A percentile compares a stretch with the other conserved stretches of the same genome.
Conservation (phyloP, 2,113 vertebrate genomes). For the Sinosuthora webbiana region DNA sequence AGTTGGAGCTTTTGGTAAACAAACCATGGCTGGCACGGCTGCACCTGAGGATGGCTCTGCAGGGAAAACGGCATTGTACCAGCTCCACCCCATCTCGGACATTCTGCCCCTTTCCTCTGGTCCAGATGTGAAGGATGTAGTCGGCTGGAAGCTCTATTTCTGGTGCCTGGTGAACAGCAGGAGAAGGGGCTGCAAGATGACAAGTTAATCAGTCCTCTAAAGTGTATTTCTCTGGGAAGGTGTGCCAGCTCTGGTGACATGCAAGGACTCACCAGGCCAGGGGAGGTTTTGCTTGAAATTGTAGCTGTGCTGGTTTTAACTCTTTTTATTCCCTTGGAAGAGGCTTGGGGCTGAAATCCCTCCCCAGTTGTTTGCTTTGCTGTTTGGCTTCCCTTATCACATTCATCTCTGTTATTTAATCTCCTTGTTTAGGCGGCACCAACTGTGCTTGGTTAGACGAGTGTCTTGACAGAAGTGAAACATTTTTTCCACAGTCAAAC, state of each 20-base stretch:
- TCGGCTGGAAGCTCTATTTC: not conserved
- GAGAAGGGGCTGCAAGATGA: not conserved
- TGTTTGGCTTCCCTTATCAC: not conserved
- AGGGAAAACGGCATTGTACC: rapidly evolving
- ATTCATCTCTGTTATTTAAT: not conserved
- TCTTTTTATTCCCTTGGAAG: constrained; percentile 10
- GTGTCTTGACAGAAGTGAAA: not conserved
- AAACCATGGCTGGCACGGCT: not conserved
- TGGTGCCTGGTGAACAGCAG: not conserved
- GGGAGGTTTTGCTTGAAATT: not conserved
- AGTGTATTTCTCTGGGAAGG: constrained; percentile 33
- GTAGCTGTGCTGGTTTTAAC: constrained; percentile 18
- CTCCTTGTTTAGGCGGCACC: not conserved
- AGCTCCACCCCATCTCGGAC: not conserved
- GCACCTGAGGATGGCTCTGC: not conserved
- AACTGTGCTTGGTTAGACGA: not conserved
- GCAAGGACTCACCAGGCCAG: not conserved
- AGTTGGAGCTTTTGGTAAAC: not conserved
- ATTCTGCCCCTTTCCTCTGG: not conserved
- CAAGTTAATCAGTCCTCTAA: constrained; percentile 28
- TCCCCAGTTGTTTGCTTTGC: not conserved
- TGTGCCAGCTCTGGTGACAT: not conserved
- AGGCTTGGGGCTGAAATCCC: not conserved
- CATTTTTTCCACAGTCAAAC: not conserved
- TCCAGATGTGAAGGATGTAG: not conserved